Base-by-base conservation (phyloP, 2,113 vertebrate genomes). In the Arvicanthis niloticus region DNA sequence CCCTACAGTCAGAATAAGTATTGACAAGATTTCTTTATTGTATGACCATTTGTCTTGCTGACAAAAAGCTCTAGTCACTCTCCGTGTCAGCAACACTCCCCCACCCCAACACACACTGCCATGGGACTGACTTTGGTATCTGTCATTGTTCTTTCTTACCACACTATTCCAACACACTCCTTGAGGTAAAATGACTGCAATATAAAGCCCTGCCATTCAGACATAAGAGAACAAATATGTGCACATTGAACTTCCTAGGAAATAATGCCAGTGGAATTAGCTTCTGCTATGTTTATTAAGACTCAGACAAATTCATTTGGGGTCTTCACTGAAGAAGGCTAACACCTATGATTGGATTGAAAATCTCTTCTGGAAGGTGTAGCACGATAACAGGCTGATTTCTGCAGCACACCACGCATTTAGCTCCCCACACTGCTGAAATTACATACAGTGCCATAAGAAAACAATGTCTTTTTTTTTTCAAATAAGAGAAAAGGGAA, bases 11-110 rank as follows among this genome's bases (percentile, higher is more conserved):
- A 96, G 67, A 91, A 93, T 93, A 97, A 97, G 85, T 78, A 97
- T 88, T 97, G 96, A 96, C 97, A 94, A 98, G 95, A 98, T 97
- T 97, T 98, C 97, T 97, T 4, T 0, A 88, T 98, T 98, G 87
- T 78, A 82, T 56, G 95, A 56, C 40, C 88, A 76, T 96, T 97
- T 98, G 96, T 91, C 68, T 98, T 93, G 95, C 95, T 97, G 96
- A 91, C 96, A 95, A 97, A 98, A 98, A 96, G 40, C 91, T 97
- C 97, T 72, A 91, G 89, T 85, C 88, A 80, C 94, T 94, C 37
- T 92, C 56, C 80, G 56, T 65, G 53, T 93, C 67, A 89, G 10
- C 51, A 78, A 34, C 42, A 68, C 9, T 77, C 73, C 21, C 21
- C 34, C 11, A 19, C 34, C 16, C 1, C n/a, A 34, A 22, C n/a